phyloP scores from a whole-genome alignment of 2,888 invertebrate species.

The Quadriops clusia region DNA sequence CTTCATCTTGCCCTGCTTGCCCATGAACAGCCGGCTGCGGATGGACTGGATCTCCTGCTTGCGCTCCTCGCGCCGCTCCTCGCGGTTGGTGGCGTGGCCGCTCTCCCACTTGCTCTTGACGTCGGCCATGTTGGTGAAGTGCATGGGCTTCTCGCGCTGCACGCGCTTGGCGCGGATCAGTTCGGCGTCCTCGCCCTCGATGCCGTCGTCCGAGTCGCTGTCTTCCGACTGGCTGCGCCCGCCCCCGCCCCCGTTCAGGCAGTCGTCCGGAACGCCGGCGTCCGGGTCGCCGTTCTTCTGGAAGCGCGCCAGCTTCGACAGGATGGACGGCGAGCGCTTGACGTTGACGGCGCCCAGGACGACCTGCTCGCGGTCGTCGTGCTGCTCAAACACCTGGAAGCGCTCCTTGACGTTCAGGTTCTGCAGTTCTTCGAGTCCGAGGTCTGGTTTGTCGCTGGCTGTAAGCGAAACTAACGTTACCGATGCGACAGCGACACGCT shows the following conservation, averaged over 20 bases:
- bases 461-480: too few species aligned
- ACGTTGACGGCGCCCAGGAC: conserved; percentile 43
- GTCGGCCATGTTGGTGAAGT: conserved; percentile 73
- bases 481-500: too few species aligned
- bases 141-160: conserved; percentile 62
- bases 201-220: conserved; percentile 44
- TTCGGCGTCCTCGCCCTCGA: conserved; percentile 43
- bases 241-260: conserved; percentile 59
- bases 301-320: conserved; percentile 69
- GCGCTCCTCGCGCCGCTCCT: conserved; percentile 65
- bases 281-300: conserved; percentile 77
- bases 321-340: conserved; percentile 59
- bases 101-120: conserved; percentile 73
- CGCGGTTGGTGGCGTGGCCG: conserved; percentile 41
- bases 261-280: conserved; percentile 64
- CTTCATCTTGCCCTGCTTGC: conserved; percentile 80
- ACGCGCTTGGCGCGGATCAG: conserved; percentile 46
- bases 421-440: conserved; percentile 72
- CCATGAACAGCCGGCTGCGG: conserved; percentile 74
- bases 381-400: conserved; percentile 72
- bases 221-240: conserved; percentile 60
- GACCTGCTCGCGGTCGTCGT: conserved; percentile 40
- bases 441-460: conserved; percentile 79
- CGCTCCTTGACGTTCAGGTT: conserved; percentile 72
- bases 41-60: conserved; percentile 85